Percentiles rank a stretch among this genome's conserved stretches.
Conservation (phyloP, 2,113 vertebrate species). For the Zeus faber region DNA sequence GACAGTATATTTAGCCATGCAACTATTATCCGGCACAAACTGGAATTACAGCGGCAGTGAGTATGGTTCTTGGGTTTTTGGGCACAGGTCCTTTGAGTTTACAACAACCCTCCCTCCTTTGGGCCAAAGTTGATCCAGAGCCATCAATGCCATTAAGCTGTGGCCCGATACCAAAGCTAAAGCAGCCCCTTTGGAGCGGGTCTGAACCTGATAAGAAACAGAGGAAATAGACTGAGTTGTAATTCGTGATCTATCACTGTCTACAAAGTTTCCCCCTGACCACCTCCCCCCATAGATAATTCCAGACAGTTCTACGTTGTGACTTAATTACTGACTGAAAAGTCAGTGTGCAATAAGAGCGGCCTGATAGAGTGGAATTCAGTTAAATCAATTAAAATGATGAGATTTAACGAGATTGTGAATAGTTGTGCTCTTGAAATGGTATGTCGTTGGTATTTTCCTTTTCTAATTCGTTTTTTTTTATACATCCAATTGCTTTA, state of each 20-base stretch:
- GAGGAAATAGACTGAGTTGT: conserved; percentile 53
- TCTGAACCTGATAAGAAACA: conserved; percentile 59
- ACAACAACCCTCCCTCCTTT: too few species aligned
- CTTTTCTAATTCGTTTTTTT: background rate
- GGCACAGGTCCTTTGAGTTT: conserved; percentile 44
- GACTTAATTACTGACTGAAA: conserved; percentile 57
- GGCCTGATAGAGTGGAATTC: conserved; percentile 33
- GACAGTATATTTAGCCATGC: conserved; percentile 25
- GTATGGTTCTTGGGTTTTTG: conserved; percentile 39
- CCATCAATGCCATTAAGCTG: conserved; percentile 74
- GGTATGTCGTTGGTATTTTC: too few species aligned
- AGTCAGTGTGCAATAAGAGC: conserved; percentile 51
- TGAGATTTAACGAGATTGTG: too few species aligned
- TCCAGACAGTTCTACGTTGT: conserved; percentile 55
- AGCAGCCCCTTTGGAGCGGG: conserved; percentile 59
- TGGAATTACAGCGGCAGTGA: conserved; percentile 10
- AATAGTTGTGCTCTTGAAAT: too few species aligned
- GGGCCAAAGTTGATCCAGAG: conserved; percentile 65
- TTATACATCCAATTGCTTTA: conserved; percentile 4
- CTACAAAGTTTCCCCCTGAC: conserved; percentile 46
- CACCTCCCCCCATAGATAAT: conserved; percentile 50
- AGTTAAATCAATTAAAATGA: too few species aligned
- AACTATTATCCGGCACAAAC: conserved; percentile 30
- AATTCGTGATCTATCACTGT: conserved; percentile 63
- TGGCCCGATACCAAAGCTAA: conserved; percentile 56